Percentiles rank a stretch among this genome's conserved stretches.
Conservation (phyloP, 2,888 invertebrate species). For the Drosophila aldrichi region DNA sequence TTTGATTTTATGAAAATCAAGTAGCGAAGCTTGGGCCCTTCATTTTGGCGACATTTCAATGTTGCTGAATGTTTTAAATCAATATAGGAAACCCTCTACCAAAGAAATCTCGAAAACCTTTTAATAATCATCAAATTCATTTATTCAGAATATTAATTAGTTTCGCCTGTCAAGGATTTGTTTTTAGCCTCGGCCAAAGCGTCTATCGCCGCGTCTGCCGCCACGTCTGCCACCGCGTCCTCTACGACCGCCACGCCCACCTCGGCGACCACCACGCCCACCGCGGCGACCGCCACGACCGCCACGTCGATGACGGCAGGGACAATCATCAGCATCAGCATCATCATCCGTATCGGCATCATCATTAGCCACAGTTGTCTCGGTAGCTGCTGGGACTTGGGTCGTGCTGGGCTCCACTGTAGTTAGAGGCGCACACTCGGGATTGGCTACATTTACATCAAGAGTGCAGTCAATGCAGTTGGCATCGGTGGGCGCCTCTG, state of each 20-base stretch:
- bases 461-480: slow-evolving; percentile 21
- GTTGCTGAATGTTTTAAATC: background rate
- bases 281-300: background rate
- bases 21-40: background rate
- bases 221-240: background rate
- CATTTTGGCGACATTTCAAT: background rate
- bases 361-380: background rate
- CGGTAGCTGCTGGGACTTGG: background rate
- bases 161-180: no score
- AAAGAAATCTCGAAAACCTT: background rate
- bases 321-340: background rate
- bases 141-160: background rate
- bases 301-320: background rate
- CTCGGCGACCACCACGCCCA: slow-evolving; percentile 1
- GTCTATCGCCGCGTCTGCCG: background rate
- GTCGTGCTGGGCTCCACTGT: background rate
- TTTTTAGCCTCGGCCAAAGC: background rate
- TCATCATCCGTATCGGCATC: background rate
- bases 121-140: slow-evolving; percentile 6
- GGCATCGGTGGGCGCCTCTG: background rate
- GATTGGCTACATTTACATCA: background rate
- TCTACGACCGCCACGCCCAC: background rate
- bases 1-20: no score
- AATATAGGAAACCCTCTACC: background rate
- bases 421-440: background rate